Evolutionary conservation across 2,113 vertebrate species (phyloP), one percentile per base, ranked within the genome.

Genomic region (Caloenas nicobarica): DNA sequence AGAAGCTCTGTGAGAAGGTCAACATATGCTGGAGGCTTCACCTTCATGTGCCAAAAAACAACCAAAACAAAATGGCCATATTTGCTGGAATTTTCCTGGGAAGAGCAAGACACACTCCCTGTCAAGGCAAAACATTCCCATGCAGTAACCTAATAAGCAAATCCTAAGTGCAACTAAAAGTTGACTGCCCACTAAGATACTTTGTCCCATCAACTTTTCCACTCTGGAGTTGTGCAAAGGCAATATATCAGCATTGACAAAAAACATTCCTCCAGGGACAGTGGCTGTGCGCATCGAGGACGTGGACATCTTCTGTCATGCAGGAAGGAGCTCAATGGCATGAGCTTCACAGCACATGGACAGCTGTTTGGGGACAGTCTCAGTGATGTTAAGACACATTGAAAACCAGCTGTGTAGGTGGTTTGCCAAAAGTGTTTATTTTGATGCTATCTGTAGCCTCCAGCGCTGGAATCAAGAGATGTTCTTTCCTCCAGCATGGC

Each of bases 311-410:
- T 0, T 22, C 51, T 72, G 58, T 40, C 4, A 0, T 3, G 33
- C 10, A 36, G 56, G 36, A 70, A 54, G 73, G 25, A 78, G 51
- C 54, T 40, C 7, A 1, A 48, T 0, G 3, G 48, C 28, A 7
- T 5, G 17, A 51, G 26, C 9, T 0, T 38, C 0, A 0, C 25
- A 1, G 25, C 46, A 42, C 23, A 1, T 2, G 5, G 60, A 29
- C 71, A 44, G 54, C 51, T 31, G 53, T 66, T 87, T 54, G 5
- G 5, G 42, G 34, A 56, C 22, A 23, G 22, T 13, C 34, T 40
- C 50, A 12, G n/a, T 5, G 11, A 33, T 54, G 46, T 66, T 51
- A 26, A 61, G 86, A 72, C 46, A 46, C 2, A 21, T 16, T 9
- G 0, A 44, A 80, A 81, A 19, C 23, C 89, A 86, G 58, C 58